Base-by-base conservation (phyloP, 2,113 vertebrate species). In the Charadrius vociferus region DNA sequence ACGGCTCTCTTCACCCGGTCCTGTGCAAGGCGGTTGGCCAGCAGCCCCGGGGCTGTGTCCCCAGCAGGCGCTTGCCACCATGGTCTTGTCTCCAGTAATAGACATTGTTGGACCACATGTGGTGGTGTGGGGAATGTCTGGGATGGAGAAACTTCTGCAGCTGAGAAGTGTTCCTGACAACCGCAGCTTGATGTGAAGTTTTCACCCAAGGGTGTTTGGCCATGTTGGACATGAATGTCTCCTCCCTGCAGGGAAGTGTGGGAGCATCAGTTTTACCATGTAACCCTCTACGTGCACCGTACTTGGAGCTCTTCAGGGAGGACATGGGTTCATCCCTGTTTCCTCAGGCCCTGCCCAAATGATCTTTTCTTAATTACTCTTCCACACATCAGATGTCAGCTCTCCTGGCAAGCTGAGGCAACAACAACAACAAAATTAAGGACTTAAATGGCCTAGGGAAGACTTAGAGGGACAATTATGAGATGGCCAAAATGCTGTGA, bases 221-320 rank as follows among this genome's bases (percentile, higher is more conserved):
- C 0, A 0, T 7, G 17, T 37, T 77, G 67, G 45, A 43, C 34
- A 30, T 1, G 2, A 52, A 56, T 16, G 30, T 67, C 49, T 79
- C 7, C 55, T 88, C 81, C n/a, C 67, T 19, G 18, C 32, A 39
- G 41, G 32, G 13, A 65, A 11, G 5, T 1, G 13, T 27, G 68
- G 66, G 24, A 36, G 52, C 50, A 7, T 72, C 24, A 4, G 4
- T 73, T 52, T 77, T 49, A 12, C 67, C 19, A 0, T 0, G 9
- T n/a, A 5, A 17, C 18, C 26, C 21, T 81, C 53, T 47, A 30
- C 0, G 0, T 14, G 11, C 0, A 0, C 39, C 14, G 50, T 73
- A 14, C 74, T 67, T 68, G 71, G 66, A 86, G 39, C 67, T 92
- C 36, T 66, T 65, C 0, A 0, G 19, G 58, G 49, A 62, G 11